phyloP scores from a whole-genome alignment of 1,140 invertebrate species.

The Anthonomus grandis region DNA sequence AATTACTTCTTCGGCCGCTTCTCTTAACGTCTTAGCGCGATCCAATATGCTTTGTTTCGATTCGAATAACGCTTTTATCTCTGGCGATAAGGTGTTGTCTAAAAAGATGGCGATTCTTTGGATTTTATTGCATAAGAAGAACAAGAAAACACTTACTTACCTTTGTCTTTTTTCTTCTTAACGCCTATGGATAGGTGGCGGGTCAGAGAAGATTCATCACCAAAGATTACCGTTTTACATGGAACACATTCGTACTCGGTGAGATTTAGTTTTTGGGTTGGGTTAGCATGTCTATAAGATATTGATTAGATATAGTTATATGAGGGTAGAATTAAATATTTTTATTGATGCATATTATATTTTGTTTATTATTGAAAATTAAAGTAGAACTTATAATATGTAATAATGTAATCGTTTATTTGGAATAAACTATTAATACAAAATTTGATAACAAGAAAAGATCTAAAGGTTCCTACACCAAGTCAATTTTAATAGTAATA shows the following conservation, averaged over 20 bases:
- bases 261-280: slow-evolving; percentile 23
- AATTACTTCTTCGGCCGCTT: slow-evolving; percentile 30
- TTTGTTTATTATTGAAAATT: too few relatives aligned
- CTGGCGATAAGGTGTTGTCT: slow-evolving; percentile 31
- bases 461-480: too few relatives aligned
- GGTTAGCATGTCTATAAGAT: slow-evolving; percentile 26
- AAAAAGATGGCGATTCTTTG: too few relatives aligned
- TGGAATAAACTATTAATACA: too few relatives aligned
- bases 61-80: slow-evolving; percentile 29
- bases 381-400: too few relatives aligned
- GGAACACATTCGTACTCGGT: slow-evolving; percentile 38
- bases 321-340: too few relatives aligned
- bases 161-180: slow-evolving; percentile 9
- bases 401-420: too few relatives aligned
- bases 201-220: slow-evolving; percentile 32
- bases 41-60: slow-evolving; percentile 23
- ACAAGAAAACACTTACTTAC: slow-evolving; percentile 1
- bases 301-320: too few relatives aligned
- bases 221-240: slow-evolving; percentile 36
- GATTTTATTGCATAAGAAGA: not conserved
- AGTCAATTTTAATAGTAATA: too few relatives aligned
- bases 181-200: slow-evolving; percentile 18
- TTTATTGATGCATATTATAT: too few relatives aligned
- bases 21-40: slow-evolving; percentile 13
- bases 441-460: too few relatives aligned